Evolutionary conservation across 2,113 vertebrate species (phyloP), one percentile per base, ranked within the genome.

Genomic region (Plotosus lineatus): DNA sequence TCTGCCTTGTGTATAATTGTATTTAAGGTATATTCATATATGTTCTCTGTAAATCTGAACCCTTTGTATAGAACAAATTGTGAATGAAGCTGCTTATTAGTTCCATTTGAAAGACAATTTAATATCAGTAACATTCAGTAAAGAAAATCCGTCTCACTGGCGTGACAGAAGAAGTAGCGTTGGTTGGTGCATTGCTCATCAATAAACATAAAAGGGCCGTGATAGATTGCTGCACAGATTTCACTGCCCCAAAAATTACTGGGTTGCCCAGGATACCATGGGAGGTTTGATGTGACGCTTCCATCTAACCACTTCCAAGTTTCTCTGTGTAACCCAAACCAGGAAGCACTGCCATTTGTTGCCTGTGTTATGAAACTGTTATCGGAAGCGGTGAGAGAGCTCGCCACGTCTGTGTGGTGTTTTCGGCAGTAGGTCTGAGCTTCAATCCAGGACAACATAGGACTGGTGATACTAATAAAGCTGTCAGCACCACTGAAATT

Each of bases 281-380:
- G 26, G 28, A 31, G 26, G 0, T 33, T 10, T 63, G 31, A 31
- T 10, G 31, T 17, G 5, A 12, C 33, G 26, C 28, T 63, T 9
- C 33, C 8, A 33, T 63, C 28, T 28, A 28, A 31, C 60, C 79
- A 81, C 56, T 28, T 75, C 71, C 79, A 81, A 3, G n/a, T 31
- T 12, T 53, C 33, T 11, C 79, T 73, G 21, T 65, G 65, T 36
- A 75, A 28, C 31, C 79, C 79, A 4, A 63, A 46, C 69, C 69
- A 81, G 14, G n/a, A n/a, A n/a, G n/a, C n/a, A n/a, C n/a, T n/a
- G 23, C 19, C 2, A 3, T 28, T 50, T 9, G 10, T 50, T 15
- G 17, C 48, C 48, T 50, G 48, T 50, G 48, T 50, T 50, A 50
- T 2, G 10, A 26, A 40, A 31, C 7, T 11, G 72, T 4, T 6